Evolutionary conservation across 2,113 vertebrate species (phyloP).

Genomic region (Poeciliopsis retropinna): DNA sequence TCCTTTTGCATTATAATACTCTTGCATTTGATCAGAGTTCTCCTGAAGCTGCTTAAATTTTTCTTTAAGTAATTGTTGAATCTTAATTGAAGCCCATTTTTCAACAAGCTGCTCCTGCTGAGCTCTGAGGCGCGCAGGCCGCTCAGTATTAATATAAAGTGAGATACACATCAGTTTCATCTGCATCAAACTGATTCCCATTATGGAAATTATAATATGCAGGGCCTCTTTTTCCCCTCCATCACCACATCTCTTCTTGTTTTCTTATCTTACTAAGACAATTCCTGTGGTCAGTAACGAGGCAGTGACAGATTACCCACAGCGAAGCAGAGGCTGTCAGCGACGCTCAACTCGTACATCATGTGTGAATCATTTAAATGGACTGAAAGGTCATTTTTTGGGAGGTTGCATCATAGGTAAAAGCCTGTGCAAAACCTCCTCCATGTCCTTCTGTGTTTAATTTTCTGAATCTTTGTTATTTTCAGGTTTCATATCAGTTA

Average conservation of each 20-base stretch:
- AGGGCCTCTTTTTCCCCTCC: conserved; percentile 23
- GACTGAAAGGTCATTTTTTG: background rate
- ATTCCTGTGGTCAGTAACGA: conserved; percentile 59
- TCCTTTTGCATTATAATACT: background rate
- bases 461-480: conserved; percentile 9
- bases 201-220: conserved; percentile 65
- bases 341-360: conserved; percentile 13
- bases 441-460: background rate
- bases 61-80: background rate
- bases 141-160: background rate
- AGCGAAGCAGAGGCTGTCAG: conserved; percentile 27
- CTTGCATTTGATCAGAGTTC: background rate
- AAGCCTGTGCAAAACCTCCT: background rate
- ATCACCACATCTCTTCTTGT: conserved; percentile 26
- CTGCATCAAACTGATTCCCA: conserved; percentile 43
- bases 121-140: background rate
- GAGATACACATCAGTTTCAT: conserved; percentile 34
- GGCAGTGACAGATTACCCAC: conserved; percentile 70
- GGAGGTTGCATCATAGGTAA: conserved; percentile 9
- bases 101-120: conserved; percentile 4
- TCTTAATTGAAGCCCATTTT: background rate
- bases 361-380: conserved; percentile 1
- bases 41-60: background rate
- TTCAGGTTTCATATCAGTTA: conserved; percentile 4
- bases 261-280: background rate